A percentile compares a stretch with the other conserved stretches of the same genome.
phyloP scores from a whole-genome alignment of 2,113 vertebrate genomes.

The Guaruba guarouba region DNA sequence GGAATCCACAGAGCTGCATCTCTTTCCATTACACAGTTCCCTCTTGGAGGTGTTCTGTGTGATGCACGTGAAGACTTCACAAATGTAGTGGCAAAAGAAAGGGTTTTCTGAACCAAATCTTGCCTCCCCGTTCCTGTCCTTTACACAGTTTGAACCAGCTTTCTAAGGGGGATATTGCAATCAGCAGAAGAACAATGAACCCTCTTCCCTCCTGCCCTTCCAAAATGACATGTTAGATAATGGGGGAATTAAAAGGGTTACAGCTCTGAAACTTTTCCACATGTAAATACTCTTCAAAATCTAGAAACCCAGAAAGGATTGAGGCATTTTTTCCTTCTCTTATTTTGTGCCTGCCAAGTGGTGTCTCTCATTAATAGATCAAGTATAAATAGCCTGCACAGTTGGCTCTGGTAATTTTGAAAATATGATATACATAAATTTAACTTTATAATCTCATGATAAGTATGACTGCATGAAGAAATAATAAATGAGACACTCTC shows the following conservation, averaged over 20 bases:
- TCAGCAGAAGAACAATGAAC: not conserved
- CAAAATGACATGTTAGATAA: not conserved
- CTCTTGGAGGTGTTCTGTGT: not conserved
- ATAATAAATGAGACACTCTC: conserved; percentile 64
- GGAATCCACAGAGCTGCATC: not conserved
- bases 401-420: conserved; percentile 65
- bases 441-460: conserved; percentile 70
- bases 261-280: conserved; percentile 2
- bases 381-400: conserved; percentile 62
- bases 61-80: not conserved
- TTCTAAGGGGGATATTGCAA: not conserved
- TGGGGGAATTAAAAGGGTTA: not conserved
- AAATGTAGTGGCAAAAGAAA: not conserved
- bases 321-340: conserved; percentile 55
- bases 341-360: conserved; percentile 56
- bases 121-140: not conserved
- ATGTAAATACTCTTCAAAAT: not conserved
- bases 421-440: conserved; percentile 76
- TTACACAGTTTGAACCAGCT: not conserved
- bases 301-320: conserved; percentile 39
- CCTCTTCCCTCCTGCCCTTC: not conserved
- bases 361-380: conserved; percentile 69
- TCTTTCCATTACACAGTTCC: not conserved
- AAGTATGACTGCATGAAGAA: conserved; percentile 57
- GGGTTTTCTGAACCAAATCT: not conserved